Percentiles rank a stretch among this genome's conserved stretches.
Evolutionary conservation across 2,113 vertebrate genomes (phyloP).

Genomic region (Antennarius striatus): DNA sequence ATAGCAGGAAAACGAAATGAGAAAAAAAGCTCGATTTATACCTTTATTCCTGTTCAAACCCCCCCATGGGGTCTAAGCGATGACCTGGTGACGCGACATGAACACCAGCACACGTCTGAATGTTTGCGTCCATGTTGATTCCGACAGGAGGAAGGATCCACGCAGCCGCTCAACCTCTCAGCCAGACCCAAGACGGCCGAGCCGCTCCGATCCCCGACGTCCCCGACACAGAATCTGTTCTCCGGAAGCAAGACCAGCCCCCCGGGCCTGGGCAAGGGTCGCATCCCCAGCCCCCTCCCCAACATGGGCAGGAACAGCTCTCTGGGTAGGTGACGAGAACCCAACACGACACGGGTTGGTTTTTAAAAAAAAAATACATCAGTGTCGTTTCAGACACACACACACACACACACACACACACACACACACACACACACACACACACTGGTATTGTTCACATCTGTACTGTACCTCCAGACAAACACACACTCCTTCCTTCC

Average conservation of each 20-base stretch:
- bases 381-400: no score
- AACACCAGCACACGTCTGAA: neutral
- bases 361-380: no score
- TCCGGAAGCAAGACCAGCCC: slow-evolving; percentile 88
- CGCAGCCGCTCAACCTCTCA: slow-evolving; percentile 93
- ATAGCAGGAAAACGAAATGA: no score
- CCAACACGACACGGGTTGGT: no score
- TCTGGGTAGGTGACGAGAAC: slow-evolving; percentile 80
- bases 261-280: slow-evolving; percentile 82
- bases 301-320: slow-evolving; percentile 87
- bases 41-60: no score
- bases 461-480: slow-evolving; percentile 16
- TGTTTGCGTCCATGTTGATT: neutral
- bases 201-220: slow-evolving; percentile 85
- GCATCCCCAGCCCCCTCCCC: slow-evolving; percentile 87
- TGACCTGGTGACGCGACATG: no score
- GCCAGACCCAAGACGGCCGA: slow-evolving; percentile 91
- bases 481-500: neutral
- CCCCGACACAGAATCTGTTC: slow-evolving; percentile 88
- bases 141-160: slow-evolving; percentile 86
- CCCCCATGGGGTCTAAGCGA: no score
- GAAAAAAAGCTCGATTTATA: no score
- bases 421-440: no score
- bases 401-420: no score
- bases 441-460: slow-evolving; percentile 17